Percentiles rank a stretch among this genome's conserved stretches.
These are phyloP conservation scores for Stomatorhinus ivindoensis DNA, from an alignment of 2,113 vertebrate species.

Conservation along the genomic window DNA sequence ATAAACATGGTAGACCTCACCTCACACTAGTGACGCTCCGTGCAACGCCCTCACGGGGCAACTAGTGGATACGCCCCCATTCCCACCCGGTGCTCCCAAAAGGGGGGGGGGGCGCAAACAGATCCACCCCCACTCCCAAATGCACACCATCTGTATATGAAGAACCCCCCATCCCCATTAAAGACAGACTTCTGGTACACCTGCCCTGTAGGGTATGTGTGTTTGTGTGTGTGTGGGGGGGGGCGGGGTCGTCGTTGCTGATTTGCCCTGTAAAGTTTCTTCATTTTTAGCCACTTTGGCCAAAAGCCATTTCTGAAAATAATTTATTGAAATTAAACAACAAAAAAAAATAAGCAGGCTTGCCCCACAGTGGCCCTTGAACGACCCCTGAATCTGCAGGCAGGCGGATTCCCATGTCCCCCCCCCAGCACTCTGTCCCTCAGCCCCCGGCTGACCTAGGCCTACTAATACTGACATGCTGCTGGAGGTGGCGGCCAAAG, in stretches of 20 bases:
- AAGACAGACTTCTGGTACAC: background rate
- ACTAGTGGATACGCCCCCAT: background rate
- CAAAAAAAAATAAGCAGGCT: slow-evolving; percentile 18
- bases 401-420: background rate
- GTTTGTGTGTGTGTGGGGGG: background rate
- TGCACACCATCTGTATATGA: background rate
- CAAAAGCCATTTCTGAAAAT: slow-evolving; percentile 12
- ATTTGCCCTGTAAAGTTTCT: background rate
- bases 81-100: background rate
- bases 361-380: background rate
- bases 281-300: background rate
- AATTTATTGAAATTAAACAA: slow-evolving; percentile 5
- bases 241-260: background rate
- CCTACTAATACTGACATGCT: slow-evolving; percentile 2
- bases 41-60: background rate
- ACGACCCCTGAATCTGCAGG: background rate
- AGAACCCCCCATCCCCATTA: background rate
- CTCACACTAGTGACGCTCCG: background rate
- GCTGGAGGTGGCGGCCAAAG: background rate
- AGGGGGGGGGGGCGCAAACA: background rate
- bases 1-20: background rate
- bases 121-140: background rate
- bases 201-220: background rate
- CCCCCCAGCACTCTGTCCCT: background rate
- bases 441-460: background rate